Conservation (phyloP, 1,140 invertebrate species). For the Elymnias hypermnestra region DNA sequence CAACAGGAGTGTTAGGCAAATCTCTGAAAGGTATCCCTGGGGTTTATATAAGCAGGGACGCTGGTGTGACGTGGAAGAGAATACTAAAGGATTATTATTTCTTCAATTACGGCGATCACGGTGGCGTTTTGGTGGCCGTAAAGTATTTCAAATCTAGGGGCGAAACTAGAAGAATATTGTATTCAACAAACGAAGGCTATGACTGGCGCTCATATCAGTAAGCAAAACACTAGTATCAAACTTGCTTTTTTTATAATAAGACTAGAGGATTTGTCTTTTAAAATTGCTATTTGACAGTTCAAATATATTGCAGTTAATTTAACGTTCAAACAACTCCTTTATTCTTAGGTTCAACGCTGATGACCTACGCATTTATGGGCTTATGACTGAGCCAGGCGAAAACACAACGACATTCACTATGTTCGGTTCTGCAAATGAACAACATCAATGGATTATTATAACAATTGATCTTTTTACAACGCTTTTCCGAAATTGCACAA, state of each 20-base stretch:
- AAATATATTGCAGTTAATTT: too few species aligned
- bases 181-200: constrained; percentile 91
- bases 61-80: constrained; percentile 89
- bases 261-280: background rate
- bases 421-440: constrained; percentile 87
- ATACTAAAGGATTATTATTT: constrained; percentile 90
- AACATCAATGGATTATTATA: constrained; percentile 92
- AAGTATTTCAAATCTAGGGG: constrained; percentile 85
- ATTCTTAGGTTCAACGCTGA: constrained; percentile 80
- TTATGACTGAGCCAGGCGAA: constrained; percentile 94
- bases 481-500: constrained; percentile 81
- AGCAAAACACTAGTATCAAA: constrained; percentile 27
- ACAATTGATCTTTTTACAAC: constrained; percentile 87
- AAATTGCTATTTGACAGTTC: too few species aligned
- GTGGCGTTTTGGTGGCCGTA: constrained; percentile 90
- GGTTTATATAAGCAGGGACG: constrained; percentile 89
- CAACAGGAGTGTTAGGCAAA: constrained; percentile 87
- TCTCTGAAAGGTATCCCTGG: constrained; percentile 88
- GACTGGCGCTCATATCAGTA: constrained; percentile 83
- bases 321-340: too few species aligned
- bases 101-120: constrained; percentile 94
- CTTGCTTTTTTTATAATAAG: background rate
- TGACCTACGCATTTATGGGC: constrained; percentile 86
- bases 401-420: constrained; percentile 94
- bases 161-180: constrained; percentile 86